phyloP scores from a whole-genome alignment of 2,113 vertebrate genomes.

The Arizona elegans region DNA sequence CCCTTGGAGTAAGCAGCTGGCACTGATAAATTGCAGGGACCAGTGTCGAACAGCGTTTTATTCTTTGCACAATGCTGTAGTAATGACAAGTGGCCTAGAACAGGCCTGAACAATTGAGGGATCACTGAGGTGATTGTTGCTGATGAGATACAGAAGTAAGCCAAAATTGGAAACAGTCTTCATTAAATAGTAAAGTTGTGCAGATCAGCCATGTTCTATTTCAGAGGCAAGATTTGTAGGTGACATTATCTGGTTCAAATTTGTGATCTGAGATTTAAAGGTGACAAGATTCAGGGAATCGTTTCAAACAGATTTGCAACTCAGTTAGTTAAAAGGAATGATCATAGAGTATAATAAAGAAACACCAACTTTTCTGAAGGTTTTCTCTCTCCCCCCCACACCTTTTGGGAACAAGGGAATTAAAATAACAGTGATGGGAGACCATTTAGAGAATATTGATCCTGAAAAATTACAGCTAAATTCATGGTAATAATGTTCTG shows the following conservation, averaged over 20 bases:
- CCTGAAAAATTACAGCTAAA: not conserved
- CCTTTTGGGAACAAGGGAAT: not conserved
- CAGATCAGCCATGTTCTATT: not conserved
- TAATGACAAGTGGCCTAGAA: not conserved
- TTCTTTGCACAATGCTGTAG: not conserved
- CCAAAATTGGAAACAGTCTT: not conserved
- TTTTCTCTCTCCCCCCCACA: too few relatives aligned
- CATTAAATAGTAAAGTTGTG: not conserved
- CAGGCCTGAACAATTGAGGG: not conserved
- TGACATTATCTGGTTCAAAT: not conserved
- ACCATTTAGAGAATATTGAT: not conserved
- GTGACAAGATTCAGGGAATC: not conserved
- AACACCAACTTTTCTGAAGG: not conserved
- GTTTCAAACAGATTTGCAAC: not conserved
- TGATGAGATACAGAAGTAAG: not conserved
- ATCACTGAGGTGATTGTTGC: not conserved
- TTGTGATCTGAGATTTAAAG: not conserved
- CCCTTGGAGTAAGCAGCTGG: not conserved
- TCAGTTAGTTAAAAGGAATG: not conserved
- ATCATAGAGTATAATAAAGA: not conserved
- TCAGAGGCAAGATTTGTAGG: not conserved
- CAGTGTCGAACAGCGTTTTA: not conserved
- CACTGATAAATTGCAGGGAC: not conserved
- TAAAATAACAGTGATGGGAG: not conserved
- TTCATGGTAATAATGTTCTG: not conserved